Percentiles rank a stretch among this genome's conserved stretches.
Evolutionary conservation across 1,140 invertebrate genomes (phyloP).

Genomic region (Ericerus pela): DNA sequence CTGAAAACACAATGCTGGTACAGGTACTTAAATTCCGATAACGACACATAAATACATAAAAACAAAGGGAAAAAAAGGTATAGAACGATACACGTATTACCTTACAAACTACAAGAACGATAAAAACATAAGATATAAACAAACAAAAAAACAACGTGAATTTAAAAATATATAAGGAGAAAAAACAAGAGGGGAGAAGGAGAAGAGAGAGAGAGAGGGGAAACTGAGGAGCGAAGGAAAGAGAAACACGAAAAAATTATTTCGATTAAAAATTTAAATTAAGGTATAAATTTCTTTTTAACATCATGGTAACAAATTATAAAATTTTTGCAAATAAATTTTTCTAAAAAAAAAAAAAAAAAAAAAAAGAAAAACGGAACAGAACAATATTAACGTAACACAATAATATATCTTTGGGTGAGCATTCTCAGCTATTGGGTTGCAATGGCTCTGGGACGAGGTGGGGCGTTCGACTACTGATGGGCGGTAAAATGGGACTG

Average conservation of each 20-base stretch:
- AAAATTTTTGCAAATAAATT: constrained; percentile 12
- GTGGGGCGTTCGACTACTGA: constrained; percentile 51
- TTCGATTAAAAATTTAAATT: not conserved
- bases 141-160: too few species aligned
- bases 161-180: not conserved
- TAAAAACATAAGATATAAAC: too few species aligned
- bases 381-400: too few species aligned
- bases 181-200: not conserved
- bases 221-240: not conserved
- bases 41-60: too few species aligned
- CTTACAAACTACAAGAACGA: too few species aligned
- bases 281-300: not conserved
- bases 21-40: too few species aligned
- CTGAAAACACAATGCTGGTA: too few species aligned
- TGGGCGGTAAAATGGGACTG: constrained; percentile 52
- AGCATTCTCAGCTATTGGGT: constrained; percentile 30
- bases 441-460: constrained; percentile 51
- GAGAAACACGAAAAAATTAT: constrained; percentile 4
- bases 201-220: not conserved
- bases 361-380: not conserved
- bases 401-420: too few species aligned
- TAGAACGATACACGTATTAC: too few species aligned
- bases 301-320: constrained; percentile 2
- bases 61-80: too few species aligned
- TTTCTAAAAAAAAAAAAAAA: constrained; percentile 1